Conservation (phyloP, 2,113 vertebrate species). For the Tragelaphus buxtoni region DNA sequence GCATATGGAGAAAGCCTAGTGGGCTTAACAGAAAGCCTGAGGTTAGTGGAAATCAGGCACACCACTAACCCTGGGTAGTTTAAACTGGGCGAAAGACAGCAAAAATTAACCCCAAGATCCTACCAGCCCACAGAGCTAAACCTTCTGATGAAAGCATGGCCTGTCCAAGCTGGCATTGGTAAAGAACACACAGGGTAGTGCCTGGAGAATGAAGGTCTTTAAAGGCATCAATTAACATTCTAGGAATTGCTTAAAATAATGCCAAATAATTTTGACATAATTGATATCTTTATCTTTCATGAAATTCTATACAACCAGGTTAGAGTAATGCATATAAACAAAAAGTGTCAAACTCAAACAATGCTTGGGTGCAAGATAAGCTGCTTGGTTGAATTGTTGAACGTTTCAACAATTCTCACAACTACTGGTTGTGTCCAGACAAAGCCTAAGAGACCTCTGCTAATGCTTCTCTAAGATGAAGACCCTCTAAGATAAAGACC, state of each 20-base stretch:
- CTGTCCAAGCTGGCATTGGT: not conserved
- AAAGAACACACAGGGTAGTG: not conserved
- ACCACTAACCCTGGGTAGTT: not conserved
- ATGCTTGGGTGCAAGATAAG: not conserved
- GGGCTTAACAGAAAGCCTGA: not conserved
- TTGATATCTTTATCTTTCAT: not conserved
- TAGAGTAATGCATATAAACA: not conserved
- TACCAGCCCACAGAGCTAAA: not conserved
- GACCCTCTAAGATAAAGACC: not conserved
- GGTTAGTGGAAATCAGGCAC: not conserved
- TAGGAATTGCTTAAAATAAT: not conserved
- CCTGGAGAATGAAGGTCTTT: not conserved
- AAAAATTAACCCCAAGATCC: not conserved
- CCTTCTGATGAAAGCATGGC: not conserved
- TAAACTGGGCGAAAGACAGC: not conserved
- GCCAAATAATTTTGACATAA: not conserved
- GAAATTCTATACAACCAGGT: not conserved
- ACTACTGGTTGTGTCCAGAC: not conserved
- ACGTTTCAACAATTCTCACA: not conserved
- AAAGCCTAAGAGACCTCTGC: not conserved
- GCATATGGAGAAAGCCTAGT: not conserved
- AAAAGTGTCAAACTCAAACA: not conserved
- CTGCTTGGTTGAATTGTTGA: not conserved
- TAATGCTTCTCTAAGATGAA: not conserved
- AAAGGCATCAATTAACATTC: not conserved